These are phyloP conservation scores for Argynnis bischoffii DNA, from an alignment of 2,888 invertebrate species.

Conservation along the genomic window DNA sequence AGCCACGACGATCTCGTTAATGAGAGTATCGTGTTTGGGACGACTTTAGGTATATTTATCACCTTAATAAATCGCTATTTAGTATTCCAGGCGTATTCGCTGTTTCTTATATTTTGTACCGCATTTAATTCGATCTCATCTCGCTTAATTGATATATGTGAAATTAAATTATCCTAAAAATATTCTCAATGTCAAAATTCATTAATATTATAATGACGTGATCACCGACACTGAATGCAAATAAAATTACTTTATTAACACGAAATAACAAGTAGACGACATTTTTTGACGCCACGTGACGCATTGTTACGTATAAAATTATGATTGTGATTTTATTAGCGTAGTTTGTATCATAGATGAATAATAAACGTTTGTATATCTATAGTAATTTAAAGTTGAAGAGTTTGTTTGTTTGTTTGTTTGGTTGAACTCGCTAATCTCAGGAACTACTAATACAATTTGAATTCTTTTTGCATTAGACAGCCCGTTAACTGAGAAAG, in stretches of 20 bases:
- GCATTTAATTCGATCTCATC: slow-evolving; percentile 1
- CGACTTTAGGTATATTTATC: slow-evolving; percentile 43
- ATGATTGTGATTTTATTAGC: not conserved
- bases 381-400: too few relatives aligned
- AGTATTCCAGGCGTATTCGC: not conserved
- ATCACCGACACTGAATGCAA: slow-evolving; percentile 9
- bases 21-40: slow-evolving; percentile 48
- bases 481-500: too few relatives aligned
- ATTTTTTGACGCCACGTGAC: not conserved
- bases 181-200: slow-evolving; percentile 12
- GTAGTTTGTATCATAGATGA: too few relatives aligned
- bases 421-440: too few relatives aligned
- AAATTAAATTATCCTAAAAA: slow-evolving; percentile 7
- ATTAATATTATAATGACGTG: slow-evolving; percentile 8
- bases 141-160: slow-evolving; percentile 5
- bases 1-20: slow-evolving; percentile 45
- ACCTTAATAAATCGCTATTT: not conserved
- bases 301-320: not conserved
- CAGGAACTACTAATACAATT: too few relatives aligned
- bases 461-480: too few relatives aligned
- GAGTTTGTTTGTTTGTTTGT: too few relatives aligned
- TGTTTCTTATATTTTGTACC: slow-evolving; percentile 10
- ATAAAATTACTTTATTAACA: slow-evolving; percentile 3
- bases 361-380: not conserved
- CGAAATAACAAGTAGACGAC: not conserved